Evolutionary conservation across 2,797 vertebrate genomes (phyloP), one percentile per base, ranked within the genome.

Genomic region (Sebastes dallii): DNA sequence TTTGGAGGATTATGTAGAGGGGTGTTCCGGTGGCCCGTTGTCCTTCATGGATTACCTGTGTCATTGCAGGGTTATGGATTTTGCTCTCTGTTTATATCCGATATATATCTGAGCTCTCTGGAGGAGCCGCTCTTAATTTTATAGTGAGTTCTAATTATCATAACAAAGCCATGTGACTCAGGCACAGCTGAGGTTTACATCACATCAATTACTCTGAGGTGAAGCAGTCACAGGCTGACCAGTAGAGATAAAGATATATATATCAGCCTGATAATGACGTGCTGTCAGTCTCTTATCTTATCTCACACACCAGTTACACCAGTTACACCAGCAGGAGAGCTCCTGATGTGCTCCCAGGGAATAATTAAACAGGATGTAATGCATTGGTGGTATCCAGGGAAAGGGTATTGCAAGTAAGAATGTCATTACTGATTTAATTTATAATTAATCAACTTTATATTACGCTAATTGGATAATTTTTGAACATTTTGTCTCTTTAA

Each of bases 151-250:
- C 92, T 46, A 46, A 46, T 94, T 92, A 90, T 73, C 92, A 94
- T 92, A 76, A 93, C 88, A 94, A 93, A 90, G 85, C 68, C 22
- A 69, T 58, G 81, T 84, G 82, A 46, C 85, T 66, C 24, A 61
- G 89, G 83, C 88, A 81, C 73, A 36, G 77, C 84, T 87, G 74
- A 82, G 87, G 80, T 86, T 86, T 69, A 88, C 72, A 82, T 42
- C 80, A 76, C 90, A 90, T 90, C 91, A 92, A 91, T 90, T 79
- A 90, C 88, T 84, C 72, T 76, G 72, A 86, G 88, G 82, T 87
- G 86, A 90, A 72, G 81, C 82, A 62, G 81, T 87, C 88, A 85
- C 80, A 78, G 68, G 70, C 88, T 93, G 93, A 81, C 56, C 73
- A 77, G 64, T 2, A 27, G 71, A 91, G 92, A 93, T 93, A 90